These are phyloP conservation scores for Glomeris maerens DNA, from an alignment of 1,140 invertebrate species.

Conservation along the genomic window DNA sequence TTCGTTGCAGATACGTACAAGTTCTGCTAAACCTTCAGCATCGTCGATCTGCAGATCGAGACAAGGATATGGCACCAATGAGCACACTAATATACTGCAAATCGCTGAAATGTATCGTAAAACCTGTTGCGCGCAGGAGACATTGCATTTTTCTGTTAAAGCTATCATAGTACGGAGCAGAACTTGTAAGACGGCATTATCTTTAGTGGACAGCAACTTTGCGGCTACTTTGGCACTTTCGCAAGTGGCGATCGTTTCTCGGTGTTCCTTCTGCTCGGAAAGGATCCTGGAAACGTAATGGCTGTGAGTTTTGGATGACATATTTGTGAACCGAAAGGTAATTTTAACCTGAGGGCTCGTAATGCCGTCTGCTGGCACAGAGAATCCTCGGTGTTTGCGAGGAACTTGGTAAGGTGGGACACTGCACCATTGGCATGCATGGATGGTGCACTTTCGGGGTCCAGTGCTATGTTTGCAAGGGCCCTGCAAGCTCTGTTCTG, in stretches of 20 bases:
- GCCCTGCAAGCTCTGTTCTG: conserved; percentile 1
- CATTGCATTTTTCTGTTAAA: not conserved
- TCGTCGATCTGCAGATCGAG: not conserved
- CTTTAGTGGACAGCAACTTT: not conserved
- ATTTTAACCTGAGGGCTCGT: conserved; percentile 3
- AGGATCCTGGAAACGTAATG: not conserved
- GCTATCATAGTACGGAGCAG: not conserved
- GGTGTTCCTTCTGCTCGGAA: not conserved
- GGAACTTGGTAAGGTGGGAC: not conserved
- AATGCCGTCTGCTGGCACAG: not conserved
- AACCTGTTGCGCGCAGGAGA: not conserved
- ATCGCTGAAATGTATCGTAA: not conserved
- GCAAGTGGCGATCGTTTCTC: not conserved
- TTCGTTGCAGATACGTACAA: not conserved
- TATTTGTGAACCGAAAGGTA: not conserved
- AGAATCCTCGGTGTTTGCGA: not conserved
- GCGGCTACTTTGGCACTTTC: not conserved
- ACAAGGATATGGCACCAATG: too few species aligned
- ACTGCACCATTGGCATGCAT: conserved; percentile 1
- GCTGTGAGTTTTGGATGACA: not conserved
- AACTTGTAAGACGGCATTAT: not conserved
- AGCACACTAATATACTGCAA: not conserved
- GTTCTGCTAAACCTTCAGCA: not conserved
- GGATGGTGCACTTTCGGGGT: not conserved
- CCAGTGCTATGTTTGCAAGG: conserved; percentile 5